Conservation (phyloP, 2,113 vertebrate genomes). For the Gavialis gangeticus region DNA sequence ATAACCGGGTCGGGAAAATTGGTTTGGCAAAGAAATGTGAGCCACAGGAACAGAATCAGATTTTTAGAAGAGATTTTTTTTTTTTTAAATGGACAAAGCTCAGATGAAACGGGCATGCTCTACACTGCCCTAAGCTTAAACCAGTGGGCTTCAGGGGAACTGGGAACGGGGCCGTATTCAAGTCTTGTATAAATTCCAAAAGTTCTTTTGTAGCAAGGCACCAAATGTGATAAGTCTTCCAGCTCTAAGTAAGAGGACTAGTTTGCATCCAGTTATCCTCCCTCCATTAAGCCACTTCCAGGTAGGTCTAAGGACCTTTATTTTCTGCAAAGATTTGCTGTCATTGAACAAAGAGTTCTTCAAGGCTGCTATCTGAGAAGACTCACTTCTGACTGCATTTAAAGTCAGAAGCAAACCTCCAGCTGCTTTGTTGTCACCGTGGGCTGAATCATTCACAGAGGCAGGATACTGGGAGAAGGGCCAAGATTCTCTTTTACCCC, state of each 20-base stretch:
- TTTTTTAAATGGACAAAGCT: background rate
- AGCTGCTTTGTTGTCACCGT: background rate
- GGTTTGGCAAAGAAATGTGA: slow-evolving; percentile 34
- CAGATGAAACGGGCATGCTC: background rate
- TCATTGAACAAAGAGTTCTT: accelerated
- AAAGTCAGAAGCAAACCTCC: background rate
- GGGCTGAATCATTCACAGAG: background rate
- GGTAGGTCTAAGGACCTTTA: background rate
- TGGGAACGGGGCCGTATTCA: background rate
- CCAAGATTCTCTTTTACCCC: background rate
- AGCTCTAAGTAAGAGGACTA: background rate
- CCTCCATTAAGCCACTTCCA: background rate
- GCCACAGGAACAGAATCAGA: background rate
- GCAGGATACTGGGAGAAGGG: background rate
- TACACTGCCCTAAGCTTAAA: background rate
- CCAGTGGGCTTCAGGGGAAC: background rate
- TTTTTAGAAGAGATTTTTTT: background rate
- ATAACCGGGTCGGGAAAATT: background rate
- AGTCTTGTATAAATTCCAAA: background rate
- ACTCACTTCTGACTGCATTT: background rate
- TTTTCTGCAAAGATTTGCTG: background rate
- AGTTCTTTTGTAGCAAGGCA: accelerated
- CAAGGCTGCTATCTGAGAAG: background rate
- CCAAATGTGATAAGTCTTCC: accelerated
- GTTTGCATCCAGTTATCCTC: background rate